Evolutionary conservation across 1,140 invertebrate genomes (phyloP).

Genomic region (Meloidogyne exigua): DNA sequence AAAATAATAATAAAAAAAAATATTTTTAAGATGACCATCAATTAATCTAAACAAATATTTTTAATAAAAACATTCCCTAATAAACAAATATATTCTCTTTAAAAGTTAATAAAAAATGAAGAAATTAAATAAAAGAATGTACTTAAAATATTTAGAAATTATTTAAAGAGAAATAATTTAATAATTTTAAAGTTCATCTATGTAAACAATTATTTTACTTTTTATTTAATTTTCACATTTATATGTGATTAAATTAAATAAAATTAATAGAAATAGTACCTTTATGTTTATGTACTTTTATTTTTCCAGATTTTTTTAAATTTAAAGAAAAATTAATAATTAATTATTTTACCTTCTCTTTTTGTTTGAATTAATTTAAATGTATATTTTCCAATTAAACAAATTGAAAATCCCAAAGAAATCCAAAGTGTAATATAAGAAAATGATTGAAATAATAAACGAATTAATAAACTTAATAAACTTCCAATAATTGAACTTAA

Average conservation of each 20-base stretch:
- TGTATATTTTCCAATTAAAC: constrained; percentile 45
- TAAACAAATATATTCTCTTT: too few relatives aligned
- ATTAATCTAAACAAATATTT: too few relatives aligned
- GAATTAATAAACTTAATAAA: constrained; percentile 34
- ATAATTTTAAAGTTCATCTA: not conserved
- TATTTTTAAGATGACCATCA: too few relatives aligned
- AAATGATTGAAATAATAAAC: constrained; percentile 23
- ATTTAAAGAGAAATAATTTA: too few relatives aligned
- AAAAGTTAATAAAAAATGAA: too few relatives aligned
- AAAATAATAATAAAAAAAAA: not conserved
- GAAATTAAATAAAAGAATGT: too few relatives aligned
- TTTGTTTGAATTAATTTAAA: constrained; percentile 32
- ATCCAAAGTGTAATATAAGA: constrained; percentile 24
- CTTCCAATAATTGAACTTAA: constrained; percentile 26
- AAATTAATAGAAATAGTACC: too few relatives aligned
- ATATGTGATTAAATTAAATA: too few relatives aligned
- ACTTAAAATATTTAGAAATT: too few relatives aligned
- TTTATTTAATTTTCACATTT: too few relatives aligned
- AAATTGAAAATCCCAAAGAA: constrained; percentile 39
- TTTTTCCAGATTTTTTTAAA: not conserved
- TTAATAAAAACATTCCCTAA: too few relatives aligned
- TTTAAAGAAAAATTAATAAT: not conserved
- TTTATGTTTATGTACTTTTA: not conserved
- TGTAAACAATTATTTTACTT: not conserved
- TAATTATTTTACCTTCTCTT: constrained; percentile 30